A percentile compares a stretch with the other conserved stretches of the same genome.
phyloP scores from a whole-genome alignment of 2,797 vertebrate species.

The Lepus oiostolus region DNA sequence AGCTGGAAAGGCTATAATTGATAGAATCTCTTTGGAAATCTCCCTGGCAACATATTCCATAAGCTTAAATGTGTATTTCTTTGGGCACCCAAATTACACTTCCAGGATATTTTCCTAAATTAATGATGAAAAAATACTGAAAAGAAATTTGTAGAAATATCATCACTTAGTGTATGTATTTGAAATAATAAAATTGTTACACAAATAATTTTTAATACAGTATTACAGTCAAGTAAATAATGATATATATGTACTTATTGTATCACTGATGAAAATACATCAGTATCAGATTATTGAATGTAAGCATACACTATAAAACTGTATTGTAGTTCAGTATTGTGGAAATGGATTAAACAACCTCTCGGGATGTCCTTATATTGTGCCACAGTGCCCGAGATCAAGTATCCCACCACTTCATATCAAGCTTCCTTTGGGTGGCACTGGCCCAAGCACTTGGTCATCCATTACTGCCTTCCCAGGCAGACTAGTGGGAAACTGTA shows the following conservation, averaged over 20 bases:
- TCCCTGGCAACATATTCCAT: neutral
- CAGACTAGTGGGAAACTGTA: too few relatives aligned
- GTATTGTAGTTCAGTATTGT: neutral
- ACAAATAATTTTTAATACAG: neutral
- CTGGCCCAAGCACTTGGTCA: too few relatives aligned
- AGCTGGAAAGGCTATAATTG: neutral
- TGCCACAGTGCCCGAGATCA: too few relatives aligned
- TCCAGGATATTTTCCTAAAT: neutral
- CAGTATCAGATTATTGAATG: neutral
- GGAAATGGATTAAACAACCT: too few relatives aligned
- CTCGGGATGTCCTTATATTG: too few relatives aligned
- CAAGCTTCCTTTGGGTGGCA: too few relatives aligned
- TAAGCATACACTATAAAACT: neutral
- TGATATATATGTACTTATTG: neutral
- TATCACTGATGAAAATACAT: neutral
- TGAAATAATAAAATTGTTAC: neutral
- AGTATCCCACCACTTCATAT: too few relatives aligned
- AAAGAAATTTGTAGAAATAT: neutral
- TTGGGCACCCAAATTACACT: neutral
- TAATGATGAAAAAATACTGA: neutral
- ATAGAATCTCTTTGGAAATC: neutral
- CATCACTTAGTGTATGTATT: neutral
- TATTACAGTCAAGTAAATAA: neutral
- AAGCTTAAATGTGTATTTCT: neutral
- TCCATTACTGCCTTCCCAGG: too few relatives aligned